A percentile compares a stretch with the other conserved stretches of the same genome.
phyloP scores from a whole-genome alignment of 2,888 invertebrate genomes.

The Mythimna ferrago region DNA sequence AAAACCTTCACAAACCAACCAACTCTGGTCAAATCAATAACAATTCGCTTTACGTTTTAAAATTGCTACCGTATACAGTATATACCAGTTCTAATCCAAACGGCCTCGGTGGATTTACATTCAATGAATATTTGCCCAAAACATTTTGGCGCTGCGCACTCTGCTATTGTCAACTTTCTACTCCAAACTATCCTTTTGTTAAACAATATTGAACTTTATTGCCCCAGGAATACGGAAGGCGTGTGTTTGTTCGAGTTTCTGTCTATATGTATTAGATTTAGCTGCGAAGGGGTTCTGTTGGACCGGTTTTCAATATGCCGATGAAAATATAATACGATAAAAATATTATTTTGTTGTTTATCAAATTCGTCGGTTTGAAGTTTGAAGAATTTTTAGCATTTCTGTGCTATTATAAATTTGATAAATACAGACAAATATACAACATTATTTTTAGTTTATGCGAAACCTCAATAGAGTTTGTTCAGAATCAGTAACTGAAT shows the following conservation, averaged over 20 bases:
- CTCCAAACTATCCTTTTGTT: conserved; percentile 57
- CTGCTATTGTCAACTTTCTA: conserved; percentile 76
- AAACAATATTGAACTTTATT: conserved; percentile 67
- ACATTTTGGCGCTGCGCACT: conserved; percentile 81
- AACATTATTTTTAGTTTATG: too few relatives aligned
- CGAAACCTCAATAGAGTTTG: too few relatives aligned
- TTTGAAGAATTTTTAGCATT: background rate
- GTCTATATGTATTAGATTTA: conserved; percentile 73
- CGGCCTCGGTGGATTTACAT: conserved; percentile 83
- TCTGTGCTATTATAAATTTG: too few relatives aligned
- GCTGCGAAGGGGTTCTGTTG: conserved; percentile 65
- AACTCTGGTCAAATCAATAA: conserved; percentile 59
- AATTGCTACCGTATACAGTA: conserved; percentile 68
- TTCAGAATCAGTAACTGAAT: too few relatives aligned
- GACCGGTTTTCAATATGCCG: conserved; percentile 70
- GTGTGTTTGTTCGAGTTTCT: conserved; percentile 10
- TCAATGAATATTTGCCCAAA: conserved; percentile 87
- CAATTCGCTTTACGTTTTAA: conserved; percentile 63
- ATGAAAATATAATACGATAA: conserved; percentile 38
- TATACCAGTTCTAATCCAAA: conserved; percentile 82
- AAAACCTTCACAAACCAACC: conserved; percentile 9
- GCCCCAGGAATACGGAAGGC: conserved; percentile 40
- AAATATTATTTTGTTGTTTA: conserved; percentile 18
- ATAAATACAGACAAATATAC: background rate
- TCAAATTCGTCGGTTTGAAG: background rate